Base-by-base conservation (phyloP, 2,888 invertebrate genomes). In the Neoaliturus tenellus region DNA sequence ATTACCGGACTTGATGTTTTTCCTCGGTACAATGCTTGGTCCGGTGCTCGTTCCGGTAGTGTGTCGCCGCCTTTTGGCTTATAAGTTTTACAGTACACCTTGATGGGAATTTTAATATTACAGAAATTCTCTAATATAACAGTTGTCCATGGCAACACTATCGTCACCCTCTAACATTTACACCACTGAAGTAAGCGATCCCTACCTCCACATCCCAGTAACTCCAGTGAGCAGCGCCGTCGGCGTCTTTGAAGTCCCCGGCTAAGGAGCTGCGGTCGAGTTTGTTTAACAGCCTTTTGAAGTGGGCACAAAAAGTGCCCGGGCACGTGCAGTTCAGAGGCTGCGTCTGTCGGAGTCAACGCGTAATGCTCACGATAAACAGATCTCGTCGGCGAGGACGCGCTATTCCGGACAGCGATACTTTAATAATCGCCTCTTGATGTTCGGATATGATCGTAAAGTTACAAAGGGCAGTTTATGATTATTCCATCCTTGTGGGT, bases 261-360 rank as follows among this genome's bases (percentile, higher is more conserved):
- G 31, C 14, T 17, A 62, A 28, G 62, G 62, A 62, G 25, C 62
- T 62, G 62, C 28, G 62, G 62, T 62, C 28, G 62, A 31, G 62
- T 62, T 25, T 62, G 62, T 62, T 62, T 62, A 62, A 31, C 62
- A 31, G 62, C 31, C 62, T 62, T 44, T 62, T 62, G 62, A 62
- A 28, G 62, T 62, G 62, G 62, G 62, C 62, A 62, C 62, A 62
- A 62, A 62, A 62, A 62, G 31, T 5, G 12, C 62, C 5, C 55
- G 23, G 23, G 20, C 62, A 62, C 62, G 62, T 62, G 62, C 62
- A 62, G 28, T 62, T 62, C 62, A 62, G 31, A 62, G 28, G 31
- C 3, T 14, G 20, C 62, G 62, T 62, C 62, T 62, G 62, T 5
- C 31, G 51, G 28, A 28, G 62, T 62, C 31, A 62, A 28, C 17